Base-by-base conservation (phyloP, 2,797 vertebrate genomes). In the Cygnus olor region DNA sequence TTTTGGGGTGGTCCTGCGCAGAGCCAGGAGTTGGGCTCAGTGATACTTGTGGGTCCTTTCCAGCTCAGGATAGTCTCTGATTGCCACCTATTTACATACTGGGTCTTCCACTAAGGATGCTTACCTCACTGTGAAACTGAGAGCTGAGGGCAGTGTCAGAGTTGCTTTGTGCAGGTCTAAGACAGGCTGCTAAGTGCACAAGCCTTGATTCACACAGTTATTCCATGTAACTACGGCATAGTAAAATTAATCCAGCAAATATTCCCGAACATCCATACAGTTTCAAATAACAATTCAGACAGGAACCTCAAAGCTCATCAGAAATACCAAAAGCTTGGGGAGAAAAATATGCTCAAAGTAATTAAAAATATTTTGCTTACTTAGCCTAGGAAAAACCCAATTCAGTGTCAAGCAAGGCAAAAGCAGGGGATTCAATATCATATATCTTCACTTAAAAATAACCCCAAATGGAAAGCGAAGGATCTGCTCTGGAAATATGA, bases 291-390 rank as follows among this genome's bases (percentile, higher is more conserved):
- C 85, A 64, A 40, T 32, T 80, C 77, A 72, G 36, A 60, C 14
- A 56, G 60, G 65, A 72, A 83, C 25, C 3, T 14, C 54, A 86
- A 86, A 86, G 42, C 38, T 93, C 63, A 81, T 89, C 61, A 51
- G 45, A 69, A 94, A 91, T 77, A 30, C 7, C 38, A 76, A 84
- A 90, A 86, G 66, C 38, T 73, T 5, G 8, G 83, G 51, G 63
- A 93, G 5, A 0, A 63, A 86, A 66, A 78, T 65, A 74, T 13
- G 27, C 78, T 84, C 45, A 66, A 70, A 88, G n/a, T 91, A 84
- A 86, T 91, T 88, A 84, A 72, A 92, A 94, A 72, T 51, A 56
- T 76, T 91, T 88, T 91, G 28, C 63, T 21, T 84, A 42, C 22
- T 76, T 79, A 80, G 51, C 70, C 64, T 88, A 93, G 73, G 86